These are phyloP conservation scores for Cossypha polioptera DNA, from an alignment of 2,797 vertebrate genomes.

Conservation along the genomic window DNA sequence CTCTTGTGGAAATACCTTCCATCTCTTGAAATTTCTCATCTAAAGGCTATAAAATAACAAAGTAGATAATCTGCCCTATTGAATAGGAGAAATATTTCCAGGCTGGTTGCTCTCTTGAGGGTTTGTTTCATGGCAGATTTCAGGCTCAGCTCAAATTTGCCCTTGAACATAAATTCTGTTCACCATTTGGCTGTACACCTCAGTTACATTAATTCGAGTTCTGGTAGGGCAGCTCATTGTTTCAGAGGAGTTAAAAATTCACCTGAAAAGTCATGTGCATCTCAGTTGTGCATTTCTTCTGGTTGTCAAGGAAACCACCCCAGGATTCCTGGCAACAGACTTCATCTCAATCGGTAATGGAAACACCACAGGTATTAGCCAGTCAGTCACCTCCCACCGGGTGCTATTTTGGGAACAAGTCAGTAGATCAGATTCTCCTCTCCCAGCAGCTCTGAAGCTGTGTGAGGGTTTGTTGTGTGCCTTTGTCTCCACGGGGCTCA, in stretches of 20 bases:
- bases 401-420: slow-evolving; percentile 51
- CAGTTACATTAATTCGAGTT: neutral
- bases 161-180: neutral
- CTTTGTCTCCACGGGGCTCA: neutral
- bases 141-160: neutral
- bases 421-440: slow-evolving; percentile 30
- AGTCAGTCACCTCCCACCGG: slow-evolving; percentile 62
- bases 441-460: neutral
- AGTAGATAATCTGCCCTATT: neutral
- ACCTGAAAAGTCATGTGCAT: slow-evolving; percentile 46
- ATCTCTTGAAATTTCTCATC: neutral
- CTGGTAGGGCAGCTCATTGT: neutral
- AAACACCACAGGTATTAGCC: slow-evolving; percentile 63
- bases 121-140: neutral
- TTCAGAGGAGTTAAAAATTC: slow-evolving; percentile 21
- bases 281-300: slow-evolving; percentile 14
- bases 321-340: slow-evolving; percentile 56
- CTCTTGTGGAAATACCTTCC: neutral
- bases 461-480: neutral
- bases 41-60: neutral
- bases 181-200: neutral
- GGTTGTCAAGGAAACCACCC: slow-evolving; percentile 63
- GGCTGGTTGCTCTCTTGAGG: neutral
- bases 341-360: slow-evolving; percentile 30
- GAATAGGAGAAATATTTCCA: neutral